Evolutionary conservation across 2,113 vertebrate species (phyloP), one percentile per base, ranked within the genome.

Genomic region (Caranx melampygus): DNA sequence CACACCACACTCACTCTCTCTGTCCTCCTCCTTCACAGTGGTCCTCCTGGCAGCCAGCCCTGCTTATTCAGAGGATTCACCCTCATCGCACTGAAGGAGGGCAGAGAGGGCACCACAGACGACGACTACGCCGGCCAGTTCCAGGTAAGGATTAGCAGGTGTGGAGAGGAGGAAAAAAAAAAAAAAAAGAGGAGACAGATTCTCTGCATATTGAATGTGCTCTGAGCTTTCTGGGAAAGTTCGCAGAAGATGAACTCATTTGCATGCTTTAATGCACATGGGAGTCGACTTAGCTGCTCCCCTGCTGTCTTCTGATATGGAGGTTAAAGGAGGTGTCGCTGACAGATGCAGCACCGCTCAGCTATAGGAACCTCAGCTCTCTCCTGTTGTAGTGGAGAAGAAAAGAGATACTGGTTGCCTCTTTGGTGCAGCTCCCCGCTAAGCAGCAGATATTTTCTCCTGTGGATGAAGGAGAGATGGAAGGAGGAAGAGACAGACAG

Each of bases 31-130:
- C 85, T 52, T 81, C 37, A 12, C 89, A 99, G 98, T 99, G 91
- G 95, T 96, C 0, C 96, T 99, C 62, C 94, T 95, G 52, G 96
- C 98, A 59, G 92, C 96, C 88, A 96, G 96, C 63, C 97, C 98
- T 0, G 93, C 96, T 57, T 99, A 97, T 90, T 99, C 81, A 89
- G 97, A 92, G 97, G 98, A 18, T 99, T 99, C 94, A 99, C 96
- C 0, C 79, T 99, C 86, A 98, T 99, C 6, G 96, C 98, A 10
- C 94, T 99, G 79, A 98, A 95, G 89, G 97, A 98, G 81, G 97
- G 97, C 40, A 95, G 96, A 88, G 97, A 97, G 80, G 98, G 97
- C 8, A 96, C 96, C 78, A 92, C 95, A 18, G 96, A 96, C 35
- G 96, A 96, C 0, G 96, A 99, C 89, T 98, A 97, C 11, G 95